phyloP scores from a whole-genome alignment of 2,888 invertebrate species.

The Callinectes sapidus region DNA sequence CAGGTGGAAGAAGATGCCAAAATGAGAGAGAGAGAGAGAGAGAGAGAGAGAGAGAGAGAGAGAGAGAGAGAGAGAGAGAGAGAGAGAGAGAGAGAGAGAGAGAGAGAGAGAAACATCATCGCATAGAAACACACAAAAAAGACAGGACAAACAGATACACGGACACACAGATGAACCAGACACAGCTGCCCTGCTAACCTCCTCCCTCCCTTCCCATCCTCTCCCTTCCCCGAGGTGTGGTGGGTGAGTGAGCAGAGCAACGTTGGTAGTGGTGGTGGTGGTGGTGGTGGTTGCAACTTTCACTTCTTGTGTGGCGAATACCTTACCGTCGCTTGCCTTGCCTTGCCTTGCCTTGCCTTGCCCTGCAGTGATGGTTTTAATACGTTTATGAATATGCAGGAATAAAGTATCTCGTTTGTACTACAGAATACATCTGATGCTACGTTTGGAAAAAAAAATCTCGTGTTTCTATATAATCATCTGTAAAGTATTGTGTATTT shows the following conservation, averaged over 20 bases:
- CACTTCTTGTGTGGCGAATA: conserved; percentile 20
- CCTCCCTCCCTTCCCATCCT: background rate
- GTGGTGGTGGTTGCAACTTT: background rate
- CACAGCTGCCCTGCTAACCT: background rate
- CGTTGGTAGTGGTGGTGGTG: no score
- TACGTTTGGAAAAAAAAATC: background rate
- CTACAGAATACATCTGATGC: no score
- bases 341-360: background rate
- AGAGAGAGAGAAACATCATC: background rate
- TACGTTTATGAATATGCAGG: background rate
- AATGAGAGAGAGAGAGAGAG: no score
- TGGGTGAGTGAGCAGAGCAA: background rate
- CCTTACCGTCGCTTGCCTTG: background rate
- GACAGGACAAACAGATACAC: background rate
- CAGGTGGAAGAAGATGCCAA: no score
- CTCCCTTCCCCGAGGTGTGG: background rate
- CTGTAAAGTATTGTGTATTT: no score
- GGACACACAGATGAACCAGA: background rate
- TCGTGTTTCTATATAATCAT: no score
- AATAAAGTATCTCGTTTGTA: background rate
- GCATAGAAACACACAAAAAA: background rate
- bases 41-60: no score
- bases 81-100: background rate
- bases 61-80: background rate
- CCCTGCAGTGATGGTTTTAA: background rate